Conservation (phyloP, 1,140 invertebrate species). For the Portunus trituberculatus region DNA sequence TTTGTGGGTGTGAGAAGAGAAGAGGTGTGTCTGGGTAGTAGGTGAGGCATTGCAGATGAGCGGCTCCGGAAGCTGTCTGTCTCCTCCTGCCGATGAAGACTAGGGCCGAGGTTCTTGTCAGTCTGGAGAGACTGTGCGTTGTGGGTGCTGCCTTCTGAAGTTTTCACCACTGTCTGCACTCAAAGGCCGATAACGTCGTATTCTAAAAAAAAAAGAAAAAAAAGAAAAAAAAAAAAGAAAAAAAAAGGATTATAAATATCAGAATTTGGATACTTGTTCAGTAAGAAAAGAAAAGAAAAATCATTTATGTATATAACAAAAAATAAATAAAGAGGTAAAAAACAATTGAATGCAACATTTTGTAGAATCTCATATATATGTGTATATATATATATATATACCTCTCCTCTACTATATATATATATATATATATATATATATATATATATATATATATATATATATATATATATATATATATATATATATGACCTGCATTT, state of each 20-base stretch:
- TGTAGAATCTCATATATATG: neutral
- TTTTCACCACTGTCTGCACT: constrained; percentile 77
- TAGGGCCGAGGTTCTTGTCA: constrained; percentile 73
- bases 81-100: constrained; percentile 72
- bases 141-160: constrained; percentile 74
- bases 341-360: too few relatives aligned
- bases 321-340: neutral
- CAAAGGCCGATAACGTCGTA: constrained; percentile 76
- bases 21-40: constrained; percentile 54
- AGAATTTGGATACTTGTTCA: neutral
- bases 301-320: neutral
- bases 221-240: neutral
- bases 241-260: neutral
- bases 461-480: neutral
- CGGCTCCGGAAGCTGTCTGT: constrained; percentile 59
- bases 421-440: neutral
- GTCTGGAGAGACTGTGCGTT: constrained; percentile 73
- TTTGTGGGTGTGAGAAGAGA: constrained; percentile 62
- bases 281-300: neutral
- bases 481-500: constrained; percentile 36
- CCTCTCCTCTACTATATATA: too few relatives aligned
- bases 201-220: constrained; percentile 46
- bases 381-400: neutral
- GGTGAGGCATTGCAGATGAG: constrained; percentile 61
- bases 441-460: neutral